Evolutionary conservation across 2,888 invertebrate genomes (phyloP), one percentile per base, ranked within the genome.

Genomic region (Carpatolechia fugitivella): DNA sequence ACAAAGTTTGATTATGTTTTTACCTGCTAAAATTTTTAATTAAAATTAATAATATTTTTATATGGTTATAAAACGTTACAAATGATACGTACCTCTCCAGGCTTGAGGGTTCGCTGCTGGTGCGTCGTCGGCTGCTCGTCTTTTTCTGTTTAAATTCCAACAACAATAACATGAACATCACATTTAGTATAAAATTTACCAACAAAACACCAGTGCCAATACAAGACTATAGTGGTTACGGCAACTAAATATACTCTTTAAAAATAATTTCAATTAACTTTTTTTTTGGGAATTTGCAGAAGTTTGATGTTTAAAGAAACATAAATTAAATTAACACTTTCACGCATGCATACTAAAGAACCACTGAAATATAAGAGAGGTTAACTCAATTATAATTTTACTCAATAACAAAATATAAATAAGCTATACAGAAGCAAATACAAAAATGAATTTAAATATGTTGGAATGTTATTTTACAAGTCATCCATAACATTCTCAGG

Each of bases 181-280:
- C 33, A 20, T 62, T 57, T 59, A 59, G 57, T 60, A 59, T 59
- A 70, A 65, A 59, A 55, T 33, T 58, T 59, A 61, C 69, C 62
- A 62, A 70, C 63, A 69, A 70, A 86, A 89, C 89, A 90, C 89
- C 88, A 85, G 90, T 90, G 90, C 89, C 90, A 89, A 86, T 86
- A 85, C 85, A 85, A 84, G 73, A 81, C 88, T 89, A 89, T 70
- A 76, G 89, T 90, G 89, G 82, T 83, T 80, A 86, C 82, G 81
- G 82, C 85, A 87, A 87, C 80, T 78, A 79, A 86, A 82, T 63
- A 76, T 70, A 64, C 66, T 56, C 70, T 71, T 66, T 72, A 76
- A 80, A 82, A 82, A 77, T 62, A 18, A 65, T 67, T 70, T 20
- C 13, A 36, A 36, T 13, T 41, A 16, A 18, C 76, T 70, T 78